A percentile compares a stretch with the other conserved stretches of the same genome.
Evolutionary conservation across 2,113 vertebrate genomes (phyloP).

Genomic region (Sminthopsis crassicaudata): DNA sequence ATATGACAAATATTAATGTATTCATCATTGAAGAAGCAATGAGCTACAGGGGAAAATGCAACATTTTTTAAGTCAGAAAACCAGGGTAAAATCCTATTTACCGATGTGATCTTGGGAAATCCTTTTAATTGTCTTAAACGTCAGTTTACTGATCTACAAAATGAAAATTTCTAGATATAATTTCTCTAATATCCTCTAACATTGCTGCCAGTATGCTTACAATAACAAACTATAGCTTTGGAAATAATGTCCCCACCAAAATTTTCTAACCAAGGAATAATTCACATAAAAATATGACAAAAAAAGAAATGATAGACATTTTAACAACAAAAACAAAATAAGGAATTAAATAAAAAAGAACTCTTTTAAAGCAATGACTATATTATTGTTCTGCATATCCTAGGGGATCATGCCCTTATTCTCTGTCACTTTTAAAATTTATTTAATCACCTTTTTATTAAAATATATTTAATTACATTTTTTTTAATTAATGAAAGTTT

Average conservation of each 20-base stretch:
- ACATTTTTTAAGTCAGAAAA: not conserved
- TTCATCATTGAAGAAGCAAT: not conserved
- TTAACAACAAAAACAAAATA: not conserved
- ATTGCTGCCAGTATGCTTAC: not conserved
- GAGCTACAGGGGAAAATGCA: not conserved
- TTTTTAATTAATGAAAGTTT: not conserved
- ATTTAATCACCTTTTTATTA: not conserved
- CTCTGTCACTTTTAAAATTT: not conserved
- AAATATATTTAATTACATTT: not conserved
- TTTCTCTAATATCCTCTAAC: not conserved
- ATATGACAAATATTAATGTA: not conserved
- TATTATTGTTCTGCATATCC: not conserved
- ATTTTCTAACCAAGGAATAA: not conserved
- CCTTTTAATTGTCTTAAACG: not conserved
- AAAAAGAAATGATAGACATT: not conserved
- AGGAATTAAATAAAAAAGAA: constrained; percentile 1
- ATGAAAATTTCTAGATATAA: not conserved
- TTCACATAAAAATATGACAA: not conserved
- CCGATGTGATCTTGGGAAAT: not conserved
- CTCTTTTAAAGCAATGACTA: not conserved
- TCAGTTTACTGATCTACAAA: not conserved
- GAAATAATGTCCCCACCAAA: not conserved
- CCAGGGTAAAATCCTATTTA: not conserved
- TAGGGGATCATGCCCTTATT: not conserved
- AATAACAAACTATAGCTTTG: not conserved